Evolutionary conservation across 2,888 invertebrate genomes (phyloP), one percentile per base, ranked within the genome.

Genomic region (Trichopoda pennipes): DNA sequence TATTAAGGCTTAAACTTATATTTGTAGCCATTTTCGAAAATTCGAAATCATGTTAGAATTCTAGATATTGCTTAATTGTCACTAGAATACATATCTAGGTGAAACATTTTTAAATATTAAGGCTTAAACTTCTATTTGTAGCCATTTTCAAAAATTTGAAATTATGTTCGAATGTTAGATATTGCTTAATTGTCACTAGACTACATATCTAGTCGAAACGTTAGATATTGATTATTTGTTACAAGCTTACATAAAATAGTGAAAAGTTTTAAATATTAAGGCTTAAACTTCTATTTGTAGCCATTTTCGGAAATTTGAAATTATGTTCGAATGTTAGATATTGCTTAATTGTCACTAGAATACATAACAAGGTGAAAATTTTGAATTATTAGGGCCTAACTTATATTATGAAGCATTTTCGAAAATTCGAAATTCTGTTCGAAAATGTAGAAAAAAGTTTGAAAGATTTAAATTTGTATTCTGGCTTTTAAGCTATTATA

Each of bases 351-450:
- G n/a, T n/a, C n/a, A n/a, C n/a, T n/a, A n/a, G n/a, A n/a, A n/a
- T n/a, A n/a, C n/a, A n/a, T n/a, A n/a, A n/a, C n/a, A n/a, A n/a
- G n/a, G n/a, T 19, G 32, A 10, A 9, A 28, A 28, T 8, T 28
- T n/a, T 32, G 17, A 2, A 28, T 10, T 28, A 17, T 1, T 38
- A 2, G 7, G 12, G 12, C 12, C 12, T 38, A 2, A 38, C 1
- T 12, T 38, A 10, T 7, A 38, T 58, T 38, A 21, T 19, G 7
- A 9, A 1, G 1, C 19, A 14, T 14, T 14, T 58, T 58, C 19
- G 14, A 38, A 35, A 58, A n/a, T 61, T 61, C 44, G 47, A 28
- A 61, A 17, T 44, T 44, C 23, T n/a, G n/a, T 61, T 44, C 44
- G 44, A 47, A 61, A 61, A 23, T 12, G 2, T 61, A 7, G n/a